Base-by-base conservation (phyloP, 2,113 vertebrate genomes). In the Xiphophorus maculatus region DNA sequence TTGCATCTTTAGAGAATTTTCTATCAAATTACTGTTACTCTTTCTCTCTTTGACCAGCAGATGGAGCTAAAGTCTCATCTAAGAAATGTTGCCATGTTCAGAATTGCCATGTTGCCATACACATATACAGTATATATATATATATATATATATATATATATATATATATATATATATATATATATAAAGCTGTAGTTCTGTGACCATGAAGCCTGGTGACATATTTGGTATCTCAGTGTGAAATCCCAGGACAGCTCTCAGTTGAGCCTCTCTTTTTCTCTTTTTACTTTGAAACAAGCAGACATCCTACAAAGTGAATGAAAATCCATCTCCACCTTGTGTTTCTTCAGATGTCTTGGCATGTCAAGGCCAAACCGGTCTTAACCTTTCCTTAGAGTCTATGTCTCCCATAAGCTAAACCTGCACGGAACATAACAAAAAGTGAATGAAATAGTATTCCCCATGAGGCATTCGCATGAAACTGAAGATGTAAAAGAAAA, bases 261-360 rank as follows among this genome's bases (percentile, higher is more conserved):
- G 32, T 79, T 76, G 62, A 82, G 75, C 63, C 27, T 35, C 79
- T 9, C 29, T 65, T 27, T 63, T 44, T 75, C 79, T 9, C 29
- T 65, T 27, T 63, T 48, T 75, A 67, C 73, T 54, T 67, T 8
- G 70, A 82, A 76, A 65, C 22, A 28, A 60, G 35, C 37, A 12
- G 48, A 69, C 30, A 61, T 5, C 17, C 11, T 9, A 13, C 61
- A n/a, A 54, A 8, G 68, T 74, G 73, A 66, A 76, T 1, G 37
- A 40, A 37, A 65, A 63, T 1, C 66, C 51, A 44, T 8, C 42
- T 66, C 64, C 72, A 66, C 71, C 51, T 54, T 32, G 76, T 82
- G 13, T 88, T 85, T 77, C 66, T 81, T 69, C 63, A 71, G 75
- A 85, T 78, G 75, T 81, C 67, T 71, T 66, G 22, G 51, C 51